Evolutionary conservation across 2,113 vertebrate genomes (phyloP), one percentile per base, ranked within the genome.

Genomic region (Podarcis muralis): DNA sequence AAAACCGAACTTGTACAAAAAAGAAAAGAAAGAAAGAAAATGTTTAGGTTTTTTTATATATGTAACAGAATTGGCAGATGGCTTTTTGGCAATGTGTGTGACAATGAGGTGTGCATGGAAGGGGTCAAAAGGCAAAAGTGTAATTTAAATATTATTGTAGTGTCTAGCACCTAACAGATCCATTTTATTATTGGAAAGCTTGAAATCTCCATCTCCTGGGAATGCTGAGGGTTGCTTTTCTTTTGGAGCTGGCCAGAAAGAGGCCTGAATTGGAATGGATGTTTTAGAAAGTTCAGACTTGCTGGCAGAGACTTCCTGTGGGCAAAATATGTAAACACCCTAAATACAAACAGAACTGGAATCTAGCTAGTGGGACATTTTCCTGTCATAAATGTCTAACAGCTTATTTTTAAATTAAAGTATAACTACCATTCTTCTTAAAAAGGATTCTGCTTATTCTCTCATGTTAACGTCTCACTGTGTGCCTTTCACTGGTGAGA

Each of bases 241-340:
- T 72, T 0, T 0, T 0, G 4, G 66, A 57, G 75, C 16, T 57
- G 0, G 13, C 65, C 25, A 79, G 53, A 53, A 77, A 48, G 37
- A 35, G 13, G 1, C 48, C 57, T 40, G 16, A 16, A 83, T 83
- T 68, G 71, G 30, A 53, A 16, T 27, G 20, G 59, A 88, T 82
- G n/a, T 62, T 43, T 48, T 20, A 0, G 0, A 62, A 37, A 3
- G 83, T 74, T 5, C 3, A 1, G 76, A n/a, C 35, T 25, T 57
- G 25, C 35, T 12, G 20, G 57, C 32, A 74, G 30, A 25, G 37
- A 6, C 18, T 83, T 35, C 30, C 57, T 62, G 12, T 43, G 40
- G 71, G 72, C 48, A 30, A 68, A 65, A 30, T 75, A 72, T 81
- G 59, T 81, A 85, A 81, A 81, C 30, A 66, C 30, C 37, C 18